phyloP scores from a whole-genome alignment of 2,888 invertebrate genomes.

The Ennomos fuscantarius region DNA sequence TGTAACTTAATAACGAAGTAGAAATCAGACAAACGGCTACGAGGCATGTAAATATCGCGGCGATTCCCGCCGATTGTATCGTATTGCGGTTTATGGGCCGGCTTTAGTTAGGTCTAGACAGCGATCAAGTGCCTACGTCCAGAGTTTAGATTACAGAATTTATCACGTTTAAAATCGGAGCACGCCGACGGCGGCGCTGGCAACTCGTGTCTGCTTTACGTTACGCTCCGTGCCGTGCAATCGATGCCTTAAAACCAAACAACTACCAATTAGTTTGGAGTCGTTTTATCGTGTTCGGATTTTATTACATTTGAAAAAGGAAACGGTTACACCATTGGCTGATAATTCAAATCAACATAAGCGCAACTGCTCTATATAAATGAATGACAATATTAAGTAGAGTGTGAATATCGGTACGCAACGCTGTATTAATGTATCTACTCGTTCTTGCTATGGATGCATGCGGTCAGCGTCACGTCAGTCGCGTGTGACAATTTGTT shows the following conservation, averaged over 20 bases:
- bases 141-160: conserved; percentile 65
- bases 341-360: background rate
- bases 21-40: conserved; percentile 33
- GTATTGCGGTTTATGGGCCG: conserved; percentile 64
- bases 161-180: conserved; percentile 39
- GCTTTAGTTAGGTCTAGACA: conserved; percentile 58
- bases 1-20: conserved; percentile 31
- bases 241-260: conserved; percentile 19
- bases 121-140: conserved; percentile 62
- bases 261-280: conserved; percentile 10
- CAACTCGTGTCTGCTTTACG: conserved; percentile 17
- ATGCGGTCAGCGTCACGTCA: conserved; percentile 7
- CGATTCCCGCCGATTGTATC: conserved; percentile 65
- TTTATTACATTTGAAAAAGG: conserved; percentile 8
- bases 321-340: conserved; percentile 6
- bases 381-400: conserved; percentile 1
- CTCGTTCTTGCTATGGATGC: conserved; percentile 4
- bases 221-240: conserved; percentile 8
- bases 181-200: conserved; percentile 30
- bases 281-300: conserved; percentile 14
- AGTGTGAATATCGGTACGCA: too few relatives aligned
- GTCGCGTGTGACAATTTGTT: conserved; percentile 10
- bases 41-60: conserved; percentile 52
- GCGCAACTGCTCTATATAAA: background rate
- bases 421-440: background rate